These are phyloP conservation scores for Tichodroma muraria DNA, from an alignment of 2,113 vertebrate genomes.

Conservation along the genomic window DNA sequence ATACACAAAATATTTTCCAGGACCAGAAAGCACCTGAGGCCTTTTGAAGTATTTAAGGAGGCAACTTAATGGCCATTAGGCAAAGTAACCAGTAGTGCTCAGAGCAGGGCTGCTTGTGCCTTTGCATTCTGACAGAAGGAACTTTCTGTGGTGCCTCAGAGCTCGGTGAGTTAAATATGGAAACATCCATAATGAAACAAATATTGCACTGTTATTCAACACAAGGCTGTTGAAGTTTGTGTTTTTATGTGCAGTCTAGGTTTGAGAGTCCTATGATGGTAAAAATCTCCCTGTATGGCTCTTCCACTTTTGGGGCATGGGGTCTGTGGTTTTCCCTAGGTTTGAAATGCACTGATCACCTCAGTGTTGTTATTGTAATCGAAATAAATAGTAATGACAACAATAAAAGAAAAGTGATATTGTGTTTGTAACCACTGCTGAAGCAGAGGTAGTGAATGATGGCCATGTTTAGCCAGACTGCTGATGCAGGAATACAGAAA, in stretches of 20 bases:
- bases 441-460: slow-evolving; percentile 67
- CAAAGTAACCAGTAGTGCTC: not conserved
- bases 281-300: not conserved
- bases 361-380: not conserved
- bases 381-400: slow-evolving; percentile 32
- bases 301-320: not conserved
- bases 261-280: not conserved
- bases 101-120: not conserved
- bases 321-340: not conserved
- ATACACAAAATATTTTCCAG: not conserved
- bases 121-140: not conserved
- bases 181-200: not conserved
- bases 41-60: not conserved
- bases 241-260: not conserved
- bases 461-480: slow-evolving; percentile 69
- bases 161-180: not conserved
- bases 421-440: slow-evolving; percentile 57
- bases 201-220: not conserved
- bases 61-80: not conserved
- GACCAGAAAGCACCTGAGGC: not conserved
- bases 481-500: slow-evolving; percentile 75
- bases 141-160: not conserved
- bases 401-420: slow-evolving; percentile 16
- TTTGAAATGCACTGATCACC: not conserved
- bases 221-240: not conserved